Base-by-base conservation (phyloP, 2,888 invertebrate genomes). In the Sipha maydis region DNA sequence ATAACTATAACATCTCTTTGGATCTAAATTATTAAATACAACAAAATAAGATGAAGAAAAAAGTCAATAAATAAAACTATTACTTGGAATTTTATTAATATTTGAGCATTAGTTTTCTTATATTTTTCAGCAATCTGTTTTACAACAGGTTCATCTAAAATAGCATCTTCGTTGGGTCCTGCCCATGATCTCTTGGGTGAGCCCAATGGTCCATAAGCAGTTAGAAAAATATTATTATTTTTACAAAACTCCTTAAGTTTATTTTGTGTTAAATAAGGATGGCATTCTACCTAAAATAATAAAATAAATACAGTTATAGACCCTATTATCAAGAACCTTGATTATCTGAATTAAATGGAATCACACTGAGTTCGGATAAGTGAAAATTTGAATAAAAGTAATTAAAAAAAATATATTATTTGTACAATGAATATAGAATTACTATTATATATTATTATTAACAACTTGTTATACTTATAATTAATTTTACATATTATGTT, bases 161-260 rank as follows among this genome's bases (percentile, higher is more conserved):
- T 92, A 89, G 94, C 94, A 0, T 95, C 95, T 89, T 96, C 95
- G 0, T 92, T 95, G 0, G 95, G 94, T 91, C 95, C 94, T 3
- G 95, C 95, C 95, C 96, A 96, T 21, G 96, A 96, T 89, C 96
- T 93, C 91, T 96, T 96, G 0, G 96, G 96, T 0, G 96, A 96
- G 11, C 96, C 97, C 25, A 97, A 93, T 0, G 97, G 96, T 90
- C 96, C 96, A 93, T 97, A 98, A 0, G 96, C 97, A 0, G 96
- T 96, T 3, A 97, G 92, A 19, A 92, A 92, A 84, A 97, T 94
- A 78, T 93, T 94, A 34, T 93, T 94, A 0, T 94, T 92, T 89
- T 94, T 94, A 92, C 96, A 96, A 91, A 94, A 95, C 0, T 94
- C 94, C 48, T 95, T 94, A 2, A 97, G 92, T 67, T 95, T 94